Percentiles rank a stretch among this genome's conserved stretches.
Evolutionary conservation across 2,113 vertebrate species (phyloP).

Genomic region (Rhodinocichla rosea): DNA sequence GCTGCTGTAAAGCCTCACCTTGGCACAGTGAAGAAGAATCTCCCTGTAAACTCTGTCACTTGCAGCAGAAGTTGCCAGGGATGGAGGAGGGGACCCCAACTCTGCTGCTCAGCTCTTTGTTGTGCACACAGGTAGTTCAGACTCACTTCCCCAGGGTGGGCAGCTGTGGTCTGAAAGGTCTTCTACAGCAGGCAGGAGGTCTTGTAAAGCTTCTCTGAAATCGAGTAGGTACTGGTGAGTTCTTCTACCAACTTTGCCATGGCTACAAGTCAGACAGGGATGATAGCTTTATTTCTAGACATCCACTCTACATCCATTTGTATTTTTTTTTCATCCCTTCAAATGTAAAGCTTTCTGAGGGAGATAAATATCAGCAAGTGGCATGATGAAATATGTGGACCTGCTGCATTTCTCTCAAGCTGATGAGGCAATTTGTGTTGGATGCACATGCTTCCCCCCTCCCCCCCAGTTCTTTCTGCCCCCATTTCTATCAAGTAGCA

Average conservation of each 20-base stretch:
- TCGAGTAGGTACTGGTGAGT: neutral
- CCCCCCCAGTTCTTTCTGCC: neutral
- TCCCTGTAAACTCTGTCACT: neutral
- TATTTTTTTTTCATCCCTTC: neutral
- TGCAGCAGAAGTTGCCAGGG: neutral
- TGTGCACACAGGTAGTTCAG: neutral
- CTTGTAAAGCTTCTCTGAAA: neutral
- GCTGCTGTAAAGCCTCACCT: neutral
- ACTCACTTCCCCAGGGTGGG: neutral
- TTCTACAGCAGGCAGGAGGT: neutral
- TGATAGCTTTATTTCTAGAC: neutral
- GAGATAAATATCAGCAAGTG: neutral
- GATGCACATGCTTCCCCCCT: rapidly evolving
- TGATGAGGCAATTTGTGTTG: neutral
- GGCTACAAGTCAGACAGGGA: neutral
- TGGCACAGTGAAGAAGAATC: neutral
- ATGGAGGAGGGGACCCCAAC: rapidly evolving
- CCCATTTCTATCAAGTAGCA: neutral
- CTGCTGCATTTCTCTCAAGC: neutral
- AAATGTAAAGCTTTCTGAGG: neutral
- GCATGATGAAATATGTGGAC: neutral
- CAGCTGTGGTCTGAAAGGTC: neutral
- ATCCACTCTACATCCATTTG: neutral
- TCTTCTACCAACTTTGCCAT: neutral
- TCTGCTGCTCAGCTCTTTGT: neutral